Evolutionary conservation across 2,113 vertebrate genomes (phyloP).

Genomic region (Echinops telfairi): DNA sequence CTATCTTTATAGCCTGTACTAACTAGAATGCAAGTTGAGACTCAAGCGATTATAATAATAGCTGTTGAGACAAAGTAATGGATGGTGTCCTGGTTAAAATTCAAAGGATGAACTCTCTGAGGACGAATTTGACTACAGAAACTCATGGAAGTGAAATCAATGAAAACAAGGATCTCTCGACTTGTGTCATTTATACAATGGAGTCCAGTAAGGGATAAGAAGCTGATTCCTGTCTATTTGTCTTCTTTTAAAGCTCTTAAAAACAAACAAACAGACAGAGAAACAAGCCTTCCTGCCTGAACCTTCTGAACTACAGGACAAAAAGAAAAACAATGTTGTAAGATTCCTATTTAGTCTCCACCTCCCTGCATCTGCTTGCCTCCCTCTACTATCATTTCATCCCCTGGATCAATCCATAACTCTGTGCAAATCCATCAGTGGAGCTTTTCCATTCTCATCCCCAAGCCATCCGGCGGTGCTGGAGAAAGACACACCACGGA

Average conservation of each 20-base stretch:
- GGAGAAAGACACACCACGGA: neutral
- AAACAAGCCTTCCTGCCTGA: conserved; percentile 56
- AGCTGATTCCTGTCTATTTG: conserved; percentile 77
- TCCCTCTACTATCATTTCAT: neutral
- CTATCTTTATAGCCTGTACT: conserved; percentile 26
- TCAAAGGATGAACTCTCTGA: conserved; percentile 61
- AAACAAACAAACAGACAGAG: conserved; percentile 64
- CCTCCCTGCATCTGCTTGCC: neutral
- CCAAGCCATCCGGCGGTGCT: neutral
- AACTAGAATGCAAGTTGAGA: conserved; percentile 45
- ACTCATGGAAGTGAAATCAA: conserved; percentile 56
- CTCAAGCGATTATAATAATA: conserved; percentile 34
- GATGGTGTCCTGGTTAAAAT: conserved; percentile 53
- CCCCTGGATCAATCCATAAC: neutral
- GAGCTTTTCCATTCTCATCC: neutral
- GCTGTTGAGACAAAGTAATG: conserved; percentile 49
- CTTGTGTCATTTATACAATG: conserved; percentile 25
- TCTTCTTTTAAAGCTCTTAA: conserved; percentile 67
- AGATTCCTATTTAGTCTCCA: neutral
- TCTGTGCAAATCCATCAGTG: neutral
- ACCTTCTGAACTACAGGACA: conserved; percentile 39
- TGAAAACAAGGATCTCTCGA: conserved; percentile 38
- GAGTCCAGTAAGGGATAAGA: conserved; percentile 44
- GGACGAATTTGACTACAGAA: conserved; percentile 64
- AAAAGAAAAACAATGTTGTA: neutral